A percentile compares a stretch with the other conserved stretches of the same genome.
phyloP scores from a whole-genome alignment of 2,113 vertebrate genomes.

The Colistium nudipinnis region DNA sequence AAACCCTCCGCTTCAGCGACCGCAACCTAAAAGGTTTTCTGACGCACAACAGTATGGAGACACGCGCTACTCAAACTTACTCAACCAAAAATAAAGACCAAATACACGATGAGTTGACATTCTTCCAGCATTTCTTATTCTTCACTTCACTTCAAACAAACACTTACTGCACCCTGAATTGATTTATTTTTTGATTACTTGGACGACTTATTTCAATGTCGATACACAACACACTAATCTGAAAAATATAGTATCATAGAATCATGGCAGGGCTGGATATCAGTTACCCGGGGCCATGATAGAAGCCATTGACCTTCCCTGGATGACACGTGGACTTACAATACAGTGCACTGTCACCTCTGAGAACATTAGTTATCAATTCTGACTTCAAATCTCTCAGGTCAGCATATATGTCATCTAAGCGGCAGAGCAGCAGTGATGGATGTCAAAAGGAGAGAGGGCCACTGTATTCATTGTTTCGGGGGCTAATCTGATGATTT shows the following conservation, averaged over 20 bases:
- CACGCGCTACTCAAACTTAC: conserved; percentile 4
- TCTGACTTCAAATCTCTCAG: conserved; percentile 66
- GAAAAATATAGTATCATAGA: conserved; percentile 17
- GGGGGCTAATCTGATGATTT: conserved; percentile 64
- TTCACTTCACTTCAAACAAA: neutral
- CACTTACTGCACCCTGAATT: no score
- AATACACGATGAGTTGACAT: conserved; percentile 10
- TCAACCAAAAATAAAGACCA: conserved; percentile 15
- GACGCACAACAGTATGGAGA: conserved; percentile 3
- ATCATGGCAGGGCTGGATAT: conserved; percentile 44
- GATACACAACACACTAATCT: neutral
- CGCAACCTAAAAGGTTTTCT: conserved; percentile 16
- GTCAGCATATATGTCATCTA: conserved; percentile 68
- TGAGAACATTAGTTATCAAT: conserved; percentile 70
- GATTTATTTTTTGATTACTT: conserved; percentile 5
- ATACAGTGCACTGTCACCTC: conserved; percentile 64
- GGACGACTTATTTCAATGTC: conserved; percentile 21
- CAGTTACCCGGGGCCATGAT: conserved; percentile 55
- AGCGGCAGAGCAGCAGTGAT: conserved; percentile 57
- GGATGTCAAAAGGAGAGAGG: conserved; percentile 47
- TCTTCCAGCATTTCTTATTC: neutral
- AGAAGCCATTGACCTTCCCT: conserved; percentile 71
- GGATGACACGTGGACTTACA: conserved; percentile 74
- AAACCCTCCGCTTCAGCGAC: neutral
- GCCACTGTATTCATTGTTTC: conserved; percentile 58